Evolutionary conservation across 2,113 vertebrate genomes (phyloP).

Genomic region (Cairina moschata): DNA sequence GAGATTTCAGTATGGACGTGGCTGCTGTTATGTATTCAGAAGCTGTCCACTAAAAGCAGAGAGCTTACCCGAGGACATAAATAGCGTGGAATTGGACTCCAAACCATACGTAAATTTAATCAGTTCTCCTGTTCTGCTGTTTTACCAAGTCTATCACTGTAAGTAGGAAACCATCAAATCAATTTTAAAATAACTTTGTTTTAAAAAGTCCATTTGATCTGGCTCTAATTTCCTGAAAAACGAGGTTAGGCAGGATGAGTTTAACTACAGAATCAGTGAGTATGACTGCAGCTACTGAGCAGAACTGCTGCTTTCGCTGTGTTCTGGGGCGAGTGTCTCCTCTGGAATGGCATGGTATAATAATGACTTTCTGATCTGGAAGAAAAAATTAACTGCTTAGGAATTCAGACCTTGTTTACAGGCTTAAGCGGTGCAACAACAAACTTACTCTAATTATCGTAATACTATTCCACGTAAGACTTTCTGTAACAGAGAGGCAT

Average conservation of each 20-base stretch:
- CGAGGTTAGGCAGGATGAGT: background rate
- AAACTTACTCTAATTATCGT: background rate
- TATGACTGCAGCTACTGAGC: background rate
- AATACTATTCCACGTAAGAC: background rate
- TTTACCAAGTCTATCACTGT: background rate
- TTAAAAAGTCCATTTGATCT: background rate
- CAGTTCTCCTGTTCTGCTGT: background rate
- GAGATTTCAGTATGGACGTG: background rate
- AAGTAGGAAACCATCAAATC: background rate
- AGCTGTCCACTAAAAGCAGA: background rate
- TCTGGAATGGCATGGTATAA: background rate
- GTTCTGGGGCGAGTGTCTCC: background rate
- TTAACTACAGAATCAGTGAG: background rate
- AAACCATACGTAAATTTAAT: conserved; percentile 6
- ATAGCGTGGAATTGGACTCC: background rate
- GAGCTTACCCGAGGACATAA: background rate
- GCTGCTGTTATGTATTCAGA: background rate
- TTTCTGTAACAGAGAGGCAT: background rate
- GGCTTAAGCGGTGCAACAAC: background rate
- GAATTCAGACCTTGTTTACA: background rate
- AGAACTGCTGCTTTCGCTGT: background rate
- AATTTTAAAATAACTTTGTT: conserved; percentile 14
- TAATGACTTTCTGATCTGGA: background rate
- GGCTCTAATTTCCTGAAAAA: conserved; percentile 26
- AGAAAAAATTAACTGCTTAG: background rate